These are phyloP conservation scores for Galemys pyrenaicus DNA, from an alignment of 2,113 vertebrate genomes.

Conservation along the genomic window DNA sequence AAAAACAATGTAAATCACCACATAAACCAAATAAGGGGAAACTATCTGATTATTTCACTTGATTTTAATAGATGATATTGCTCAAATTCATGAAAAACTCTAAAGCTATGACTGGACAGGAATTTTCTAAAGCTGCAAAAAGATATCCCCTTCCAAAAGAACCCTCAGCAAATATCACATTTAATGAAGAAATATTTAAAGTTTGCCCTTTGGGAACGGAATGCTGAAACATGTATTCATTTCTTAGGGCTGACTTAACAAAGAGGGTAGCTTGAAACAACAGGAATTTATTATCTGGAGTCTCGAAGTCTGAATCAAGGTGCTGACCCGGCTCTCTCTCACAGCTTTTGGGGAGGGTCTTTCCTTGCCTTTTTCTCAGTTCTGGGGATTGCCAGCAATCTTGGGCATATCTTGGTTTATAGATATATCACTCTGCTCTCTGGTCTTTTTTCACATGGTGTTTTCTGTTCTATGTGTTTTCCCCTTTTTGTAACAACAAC, in stretches of 20 bases:
- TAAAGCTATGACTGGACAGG: background rate
- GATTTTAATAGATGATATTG: background rate
- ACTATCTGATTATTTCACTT: background rate
- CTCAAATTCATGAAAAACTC: background rate
- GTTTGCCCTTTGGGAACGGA: background rate
- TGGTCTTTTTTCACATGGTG: background rate
- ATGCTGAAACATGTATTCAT: background rate
- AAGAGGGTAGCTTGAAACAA: background rate
- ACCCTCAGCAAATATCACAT: conserved; percentile 13
- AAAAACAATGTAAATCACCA: conserved; percentile 17
- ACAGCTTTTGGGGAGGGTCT: background rate
- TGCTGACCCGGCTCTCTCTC: background rate
- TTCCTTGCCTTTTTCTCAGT: background rate
- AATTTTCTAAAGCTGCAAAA: background rate
- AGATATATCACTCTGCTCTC: background rate
- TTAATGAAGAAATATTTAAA: background rate
- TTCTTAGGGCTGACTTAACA: background rate
- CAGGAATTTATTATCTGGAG: background rate
- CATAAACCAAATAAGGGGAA: conserved; percentile 9
- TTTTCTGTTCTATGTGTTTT: background rate
- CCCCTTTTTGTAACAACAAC: background rate
- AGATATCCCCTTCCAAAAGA: background rate
- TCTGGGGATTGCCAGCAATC: background rate
- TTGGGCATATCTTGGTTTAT: background rate
- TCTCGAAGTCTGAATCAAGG: background rate